phyloP scores from a whole-genome alignment of 2,888 invertebrate species.

The Charanyca ferruginea region DNA sequence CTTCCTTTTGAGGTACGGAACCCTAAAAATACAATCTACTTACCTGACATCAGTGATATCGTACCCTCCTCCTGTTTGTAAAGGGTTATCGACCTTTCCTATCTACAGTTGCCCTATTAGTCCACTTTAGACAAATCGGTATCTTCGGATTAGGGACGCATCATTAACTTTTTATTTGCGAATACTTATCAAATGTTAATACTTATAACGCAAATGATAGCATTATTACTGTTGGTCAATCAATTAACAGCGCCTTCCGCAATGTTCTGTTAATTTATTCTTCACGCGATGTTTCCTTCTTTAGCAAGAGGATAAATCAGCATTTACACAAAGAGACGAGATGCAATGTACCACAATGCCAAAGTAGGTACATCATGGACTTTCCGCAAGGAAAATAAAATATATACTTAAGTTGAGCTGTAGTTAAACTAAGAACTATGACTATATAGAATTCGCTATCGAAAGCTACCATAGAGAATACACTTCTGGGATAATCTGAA shows the following conservation, averaged over 20 bases:
- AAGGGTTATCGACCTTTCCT: slow-evolving; percentile 79
- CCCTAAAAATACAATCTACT: slow-evolving; percentile 44
- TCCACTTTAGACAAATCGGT: slow-evolving; percentile 69
- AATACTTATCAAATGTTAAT: not conserved
- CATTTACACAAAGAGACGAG: slow-evolving; percentile 15
- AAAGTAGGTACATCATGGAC: not conserved
- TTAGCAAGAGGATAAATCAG: slow-evolving; percentile 23
- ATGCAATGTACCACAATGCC: not conserved
- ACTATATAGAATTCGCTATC: not conserved
- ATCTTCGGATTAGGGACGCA: slow-evolving; percentile 56
- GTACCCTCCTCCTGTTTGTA: slow-evolving; percentile 78
- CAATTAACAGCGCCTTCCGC: slow-evolving; percentile 18
- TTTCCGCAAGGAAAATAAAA: not conserved
- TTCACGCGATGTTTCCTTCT: slow-evolving; percentile 29
- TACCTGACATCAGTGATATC: no score
- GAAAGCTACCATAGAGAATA: not conserved
- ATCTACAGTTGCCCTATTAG: slow-evolving; percentile 79
- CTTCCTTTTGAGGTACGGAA: no score
- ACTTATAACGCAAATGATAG: slow-evolving; percentile 30
- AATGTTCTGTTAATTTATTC: slow-evolving; percentile 26
- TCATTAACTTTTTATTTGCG: slow-evolving; percentile 34
- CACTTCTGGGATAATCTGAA: not conserved
- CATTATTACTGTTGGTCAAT: slow-evolving; percentile 6
- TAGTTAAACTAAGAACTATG: no score
- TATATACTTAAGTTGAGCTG: not conserved